Evolutionary conservation across 2,113 vertebrate genomes (phyloP).

Genomic region (Naja naja): DNA sequence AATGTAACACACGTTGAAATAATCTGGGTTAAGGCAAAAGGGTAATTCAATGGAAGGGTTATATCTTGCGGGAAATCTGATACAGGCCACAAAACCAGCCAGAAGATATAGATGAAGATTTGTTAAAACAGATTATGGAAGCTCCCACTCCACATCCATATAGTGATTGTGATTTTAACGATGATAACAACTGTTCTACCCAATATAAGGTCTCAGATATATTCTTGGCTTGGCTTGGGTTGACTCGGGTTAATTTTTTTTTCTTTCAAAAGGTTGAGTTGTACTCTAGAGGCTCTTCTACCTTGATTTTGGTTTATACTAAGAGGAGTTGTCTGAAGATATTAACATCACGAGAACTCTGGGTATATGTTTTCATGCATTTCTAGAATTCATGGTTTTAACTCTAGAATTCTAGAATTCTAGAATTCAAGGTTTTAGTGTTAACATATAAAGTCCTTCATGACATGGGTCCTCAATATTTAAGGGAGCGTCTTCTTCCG

Average conservation of each 20-base stretch:
- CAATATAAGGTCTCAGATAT: background rate
- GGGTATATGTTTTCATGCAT: background rate
- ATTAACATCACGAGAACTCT: background rate
- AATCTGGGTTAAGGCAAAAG: background rate
- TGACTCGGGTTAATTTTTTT: background rate
- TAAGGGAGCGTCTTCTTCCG: too few relatives aligned
- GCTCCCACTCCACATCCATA: background rate
- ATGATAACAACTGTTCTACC: background rate
- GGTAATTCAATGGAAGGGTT: background rate
- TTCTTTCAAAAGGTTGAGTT: background rate
- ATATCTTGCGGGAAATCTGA: background rate
- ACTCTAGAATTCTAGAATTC: too few relatives aligned
- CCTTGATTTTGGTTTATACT: background rate
- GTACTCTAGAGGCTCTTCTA: background rate
- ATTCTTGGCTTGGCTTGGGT: background rate
- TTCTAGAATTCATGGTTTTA: background rate
- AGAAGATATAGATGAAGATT: background rate
- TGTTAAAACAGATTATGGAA: background rate
- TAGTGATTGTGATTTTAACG: background rate
- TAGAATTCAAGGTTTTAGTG: too few relatives aligned
- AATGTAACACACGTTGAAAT: background rate
- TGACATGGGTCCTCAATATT: too few relatives aligned
- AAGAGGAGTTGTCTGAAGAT: background rate
- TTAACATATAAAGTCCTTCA: too few relatives aligned
- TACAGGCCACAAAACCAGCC: background rate